Evolutionary conservation across 2,888 invertebrate genomes (phyloP).

Genomic region (Trimorus sp.): DNA sequence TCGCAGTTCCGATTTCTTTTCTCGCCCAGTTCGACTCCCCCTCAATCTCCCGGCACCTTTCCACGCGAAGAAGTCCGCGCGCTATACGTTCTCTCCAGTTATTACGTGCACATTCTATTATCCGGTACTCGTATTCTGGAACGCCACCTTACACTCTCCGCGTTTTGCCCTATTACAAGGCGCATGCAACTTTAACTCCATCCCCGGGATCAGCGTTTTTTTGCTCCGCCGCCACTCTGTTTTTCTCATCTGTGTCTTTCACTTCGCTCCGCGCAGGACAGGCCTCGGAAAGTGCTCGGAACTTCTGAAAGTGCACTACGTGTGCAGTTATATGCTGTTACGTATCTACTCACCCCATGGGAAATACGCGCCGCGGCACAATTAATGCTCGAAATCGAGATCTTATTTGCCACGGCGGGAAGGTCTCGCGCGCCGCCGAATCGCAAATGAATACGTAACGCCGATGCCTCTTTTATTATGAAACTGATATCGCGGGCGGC

Average conservation of each 20-base stretch:
- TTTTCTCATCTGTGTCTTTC: constrained; percentile 53
- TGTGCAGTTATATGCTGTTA: constrained; percentile 61
- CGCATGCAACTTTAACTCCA: constrained; percentile 72
- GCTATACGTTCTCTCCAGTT: constrained; percentile 73
- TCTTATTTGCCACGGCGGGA: constrained; percentile 75
- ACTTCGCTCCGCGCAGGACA: constrained; percentile 57
- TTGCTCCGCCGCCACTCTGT: constrained; percentile 30
- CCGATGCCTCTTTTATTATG: constrained; percentile 27
- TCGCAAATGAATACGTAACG: constrained; percentile 80
- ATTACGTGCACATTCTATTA: constrained; percentile 79
- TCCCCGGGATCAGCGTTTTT: constrained; percentile 46
- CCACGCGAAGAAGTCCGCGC: constrained; percentile 66
- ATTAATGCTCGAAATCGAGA: constrained; percentile 79
- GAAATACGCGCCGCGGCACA: constrained; percentile 76
- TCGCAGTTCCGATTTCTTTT: constrained; percentile 68
- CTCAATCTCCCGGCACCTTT: constrained; percentile 73
- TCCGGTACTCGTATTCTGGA: constrained; percentile 70
- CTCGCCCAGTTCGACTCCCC: constrained; percentile 78
- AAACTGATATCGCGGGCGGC: not conserved
- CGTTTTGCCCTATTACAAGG: constrained; percentile 63
- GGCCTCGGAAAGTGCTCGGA: constrained; percentile 66
- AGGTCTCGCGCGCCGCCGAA: constrained; percentile 60
- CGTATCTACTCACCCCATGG: constrained; percentile 74
- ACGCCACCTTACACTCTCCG: constrained; percentile 62
- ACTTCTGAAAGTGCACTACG: constrained; percentile 71